A percentile compares a stretch with the other conserved stretches of the same genome.
Evolutionary conservation across 2,113 vertebrate species (phyloP).

Genomic region (Chamaea fasciata): DNA sequence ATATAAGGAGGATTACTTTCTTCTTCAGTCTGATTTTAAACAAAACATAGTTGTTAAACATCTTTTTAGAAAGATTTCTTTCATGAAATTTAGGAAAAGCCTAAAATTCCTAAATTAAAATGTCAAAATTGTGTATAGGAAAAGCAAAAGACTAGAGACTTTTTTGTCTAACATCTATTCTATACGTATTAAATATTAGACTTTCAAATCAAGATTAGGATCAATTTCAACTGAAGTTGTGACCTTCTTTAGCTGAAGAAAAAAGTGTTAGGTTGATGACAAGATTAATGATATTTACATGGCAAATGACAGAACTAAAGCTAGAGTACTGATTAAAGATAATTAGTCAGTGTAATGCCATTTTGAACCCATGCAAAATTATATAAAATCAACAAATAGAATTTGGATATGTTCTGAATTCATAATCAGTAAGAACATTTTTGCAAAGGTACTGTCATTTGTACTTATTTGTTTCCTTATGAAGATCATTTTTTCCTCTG

Average conservation of each 20-base stretch:
- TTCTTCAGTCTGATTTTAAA: not conserved
- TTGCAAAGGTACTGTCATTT: not conserved
- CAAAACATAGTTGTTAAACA: not conserved
- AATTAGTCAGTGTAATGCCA: conserved; percentile 50
- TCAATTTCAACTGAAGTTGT: not conserved
- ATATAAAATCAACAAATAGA: conserved; percentile 55
- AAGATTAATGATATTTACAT: conserved; percentile 65
- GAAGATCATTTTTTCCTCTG: not conserved
- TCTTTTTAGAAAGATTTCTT: not conserved
- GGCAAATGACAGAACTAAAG: conserved; percentile 47
- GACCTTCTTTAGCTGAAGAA: conserved; percentile 25
- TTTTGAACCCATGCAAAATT: conserved; percentile 34
- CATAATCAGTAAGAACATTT: not conserved
- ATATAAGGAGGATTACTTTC: not conserved
- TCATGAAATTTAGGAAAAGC: not conserved
- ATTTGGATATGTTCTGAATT: conserved; percentile 10
- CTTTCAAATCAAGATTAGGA: conserved; percentile 16
- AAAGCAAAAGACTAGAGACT: not conserved
- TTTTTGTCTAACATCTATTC: not conserved
- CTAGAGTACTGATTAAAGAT: conserved; percentile 53
- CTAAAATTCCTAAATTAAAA: not conserved
- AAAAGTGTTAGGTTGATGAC: conserved; percentile 26
- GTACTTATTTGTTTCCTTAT: not conserved
- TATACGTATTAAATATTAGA: not conserved
- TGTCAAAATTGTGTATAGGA: not conserved